Evolutionary conservation across 2,888 invertebrate genomes (phyloP).

Genomic region (Ecliptopera silaceata): DNA sequence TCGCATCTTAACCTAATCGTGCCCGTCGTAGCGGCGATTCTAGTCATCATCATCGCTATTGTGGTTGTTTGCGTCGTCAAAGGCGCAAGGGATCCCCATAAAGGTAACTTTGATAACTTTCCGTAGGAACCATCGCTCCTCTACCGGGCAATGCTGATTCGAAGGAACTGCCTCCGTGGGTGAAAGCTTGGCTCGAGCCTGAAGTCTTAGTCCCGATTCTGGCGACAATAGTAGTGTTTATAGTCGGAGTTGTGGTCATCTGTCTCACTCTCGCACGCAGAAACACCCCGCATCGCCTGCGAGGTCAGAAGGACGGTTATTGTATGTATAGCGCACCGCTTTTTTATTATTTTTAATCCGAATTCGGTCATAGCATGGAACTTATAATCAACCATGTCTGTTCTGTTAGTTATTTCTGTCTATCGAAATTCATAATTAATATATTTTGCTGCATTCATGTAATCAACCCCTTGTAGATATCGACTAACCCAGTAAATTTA

Average conservation of each 20-base stretch:
- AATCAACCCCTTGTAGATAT: slow-evolving; percentile 16
- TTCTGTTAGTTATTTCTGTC: slow-evolving; percentile 22
- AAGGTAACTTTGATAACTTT: slow-evolving; percentile 84
- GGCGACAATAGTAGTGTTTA: slow-evolving; percentile 94
- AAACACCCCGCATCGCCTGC: slow-evolving; percentile 91
- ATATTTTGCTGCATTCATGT: slow-evolving; percentile 50
- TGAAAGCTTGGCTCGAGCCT: slow-evolving; percentile 93
- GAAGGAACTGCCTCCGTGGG: slow-evolving; percentile 86
- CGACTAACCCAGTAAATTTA: not conserved
- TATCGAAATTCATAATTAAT: slow-evolving; percentile 48
- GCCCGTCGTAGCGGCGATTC: slow-evolving; percentile 94
- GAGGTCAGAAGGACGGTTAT: slow-evolving; percentile 90
- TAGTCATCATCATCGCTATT: slow-evolving; percentile 96
- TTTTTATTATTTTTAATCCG: slow-evolving; percentile 39
- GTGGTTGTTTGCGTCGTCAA: slow-evolving; percentile 96
- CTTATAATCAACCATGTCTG: slow-evolving; percentile 23
- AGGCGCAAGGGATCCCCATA: slow-evolving; percentile 91
- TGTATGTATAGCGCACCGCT: slow-evolving; percentile 87
- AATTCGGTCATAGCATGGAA: slow-evolving; percentile 24
- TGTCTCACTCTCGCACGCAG: slow-evolving; percentile 93
- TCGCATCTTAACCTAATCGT: slow-evolving; percentile 96
- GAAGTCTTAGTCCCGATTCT: slow-evolving; percentile 95
- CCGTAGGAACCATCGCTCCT: slow-evolving; percentile 91
- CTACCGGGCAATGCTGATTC: slow-evolving; percentile 84
- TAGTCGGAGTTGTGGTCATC: slow-evolving; percentile 95